Evolutionary conservation across 2,113 vertebrate species (phyloP), one percentile per base, ranked within the genome.

Genomic region (Hyperopisus bebe): DNA sequence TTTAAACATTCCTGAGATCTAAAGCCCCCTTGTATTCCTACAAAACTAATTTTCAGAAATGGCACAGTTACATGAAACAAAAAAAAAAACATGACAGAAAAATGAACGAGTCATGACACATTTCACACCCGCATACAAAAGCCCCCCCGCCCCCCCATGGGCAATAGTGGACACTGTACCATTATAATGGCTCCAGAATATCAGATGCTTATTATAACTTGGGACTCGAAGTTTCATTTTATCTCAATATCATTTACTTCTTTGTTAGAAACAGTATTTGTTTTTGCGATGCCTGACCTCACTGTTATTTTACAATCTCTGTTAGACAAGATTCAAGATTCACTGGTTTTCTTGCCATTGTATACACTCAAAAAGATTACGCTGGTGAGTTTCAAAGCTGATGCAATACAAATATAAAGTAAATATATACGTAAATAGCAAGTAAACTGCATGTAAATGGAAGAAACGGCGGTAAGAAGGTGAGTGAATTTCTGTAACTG

Each of bases 1-100:
- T 96, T 96, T 95, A 94, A 94, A 94, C 94, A 94, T 95, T 94
- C 94, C 93, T 93, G 94, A 95, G 96, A 95, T 94, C 93, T 92
- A 91, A 92, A 93, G 92, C 91, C 92, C 93, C 92, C 91, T 90
- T 94, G 93, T 93, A 92, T 92, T 93, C 91, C 91, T 91, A 80
- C 89, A 86, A 90, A 93, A 87, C 92, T 93, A 93, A 94, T 92
- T 91, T 93, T 94, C 95, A 85, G 55, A 89, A 89, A 89, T 84
- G 77, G 21, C 55, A 88, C 88, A 93, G 94, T 91, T 93, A 94
- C 90, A 90, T 90, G 90, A 91, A 91, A 90, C 91, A 91, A 92
- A 91, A 91, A 91, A 90, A 51, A 74, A 91, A 91, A 94, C 93
- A 94, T 94, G 90, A 92, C 90, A 91, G 90, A 92, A 90, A 92